Percentiles rank a stretch among this genome's conserved stretches.
Conservation (phyloP, 2,797 vertebrate species). For the Lepilemur septentrionalis region DNA sequence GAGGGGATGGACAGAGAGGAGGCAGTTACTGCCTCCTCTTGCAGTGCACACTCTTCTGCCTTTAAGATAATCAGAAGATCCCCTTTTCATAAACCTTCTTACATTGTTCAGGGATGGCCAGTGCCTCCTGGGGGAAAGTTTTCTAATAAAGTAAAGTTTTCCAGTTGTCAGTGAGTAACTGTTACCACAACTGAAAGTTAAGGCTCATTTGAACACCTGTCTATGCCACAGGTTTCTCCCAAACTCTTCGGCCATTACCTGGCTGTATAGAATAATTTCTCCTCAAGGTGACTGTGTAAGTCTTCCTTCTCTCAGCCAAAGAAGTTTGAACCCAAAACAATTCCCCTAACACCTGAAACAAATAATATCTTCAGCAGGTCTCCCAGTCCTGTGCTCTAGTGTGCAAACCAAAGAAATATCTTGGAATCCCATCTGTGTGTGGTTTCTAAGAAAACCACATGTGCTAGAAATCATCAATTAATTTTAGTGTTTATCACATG, state of each 20-base stretch:
- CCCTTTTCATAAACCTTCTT: background rate
- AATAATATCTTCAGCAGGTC: background rate
- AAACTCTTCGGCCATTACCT: background rate
- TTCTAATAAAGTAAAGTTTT: background rate
- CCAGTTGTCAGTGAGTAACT: background rate
- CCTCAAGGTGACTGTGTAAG: background rate
- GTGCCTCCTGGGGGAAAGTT: background rate
- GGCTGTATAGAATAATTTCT: background rate
- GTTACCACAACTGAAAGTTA: background rate
- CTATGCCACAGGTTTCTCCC: background rate
- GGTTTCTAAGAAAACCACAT: background rate
- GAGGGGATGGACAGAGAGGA: background rate
- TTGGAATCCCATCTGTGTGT: background rate
- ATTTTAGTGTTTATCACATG: conserved; percentile 3
- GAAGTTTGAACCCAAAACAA: background rate
- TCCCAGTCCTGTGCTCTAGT: background rate
- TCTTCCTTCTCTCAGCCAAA: background rate
- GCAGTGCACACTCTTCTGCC: background rate
- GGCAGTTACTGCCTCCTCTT: background rate
- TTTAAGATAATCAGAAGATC: background rate
- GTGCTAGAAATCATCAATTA: background rate
- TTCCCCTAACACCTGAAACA: background rate
- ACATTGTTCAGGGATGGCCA: background rate
- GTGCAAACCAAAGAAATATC: background rate
- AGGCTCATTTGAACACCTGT: background rate